Base-by-base conservation (phyloP, 2,797 vertebrate species). In the Anguilla pacifica region DNA sequence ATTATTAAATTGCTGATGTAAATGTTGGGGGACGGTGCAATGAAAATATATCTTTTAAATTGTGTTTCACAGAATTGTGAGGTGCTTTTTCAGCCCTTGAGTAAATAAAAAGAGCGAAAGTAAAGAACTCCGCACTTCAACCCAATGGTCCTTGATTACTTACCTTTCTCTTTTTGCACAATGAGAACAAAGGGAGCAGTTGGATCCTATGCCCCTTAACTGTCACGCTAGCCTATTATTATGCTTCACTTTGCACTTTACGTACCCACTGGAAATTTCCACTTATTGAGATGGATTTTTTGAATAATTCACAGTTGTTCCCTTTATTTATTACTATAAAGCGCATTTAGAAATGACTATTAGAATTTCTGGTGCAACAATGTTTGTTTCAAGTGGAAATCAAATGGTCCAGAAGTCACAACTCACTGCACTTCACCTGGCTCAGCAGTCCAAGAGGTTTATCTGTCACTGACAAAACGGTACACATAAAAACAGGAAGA, bases 361-460 rank as follows among this genome's bases (percentile, higher is more conserved):
- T 9, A 70, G 22, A 70, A 70, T 22, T n/a, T 5, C n/a, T 70
- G 22, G 5, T 70, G 64, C 6, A 22, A 64, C 22, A 64, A 28
- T 28, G n/a, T n/a, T 70, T 70, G 25, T 70, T 70, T 70, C 2
- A n/a, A 22, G 64, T 70, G 25, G 22, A 25, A 70, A 19, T 64
- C 3, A 64, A 64, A 64, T 6, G 25, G 25, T 28, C 64, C 64
- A 70, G 22, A 6, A 70, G 64, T 28, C 64, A 70, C 6, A 70
- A 3, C 22, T 6, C 25, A 9, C n/a, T 70, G 64, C 64, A 70
- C 6, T n/a, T 4, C n/a, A 25, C 22, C 25, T 70, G 64, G 64
- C 22, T 9, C 64, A 70, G 64, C 25, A 61, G 59, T 61, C 5
- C 17, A 19, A 25, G n/a, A 70, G n/a, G 90, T 90, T 86, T 85